These are phyloP conservation scores for Hartigia nigra DNA, from an alignment of 2,888 invertebrate genomes.

Conservation along the genomic window DNA sequence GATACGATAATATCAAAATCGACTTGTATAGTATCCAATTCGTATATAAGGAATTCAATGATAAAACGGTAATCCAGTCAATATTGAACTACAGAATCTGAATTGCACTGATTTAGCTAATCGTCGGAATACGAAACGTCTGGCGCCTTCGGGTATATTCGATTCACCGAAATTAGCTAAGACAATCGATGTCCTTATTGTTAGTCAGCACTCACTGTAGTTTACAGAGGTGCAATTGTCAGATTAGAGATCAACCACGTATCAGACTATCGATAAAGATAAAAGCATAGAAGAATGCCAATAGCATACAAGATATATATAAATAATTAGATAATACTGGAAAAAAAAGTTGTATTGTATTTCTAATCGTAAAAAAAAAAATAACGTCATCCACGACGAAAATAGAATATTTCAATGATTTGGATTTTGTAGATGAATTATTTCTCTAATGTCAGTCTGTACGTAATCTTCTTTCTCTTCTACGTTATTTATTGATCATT, in stretches of 20 bases:
- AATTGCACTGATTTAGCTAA: neutral
- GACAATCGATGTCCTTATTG: neutral
- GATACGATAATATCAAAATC: neutral
- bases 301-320: too few species aligned
- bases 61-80: neutral
- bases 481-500: neutral
- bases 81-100: neutral
- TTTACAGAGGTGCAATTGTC: neutral
- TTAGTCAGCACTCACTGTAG: neutral
- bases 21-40: neutral
- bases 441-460: neutral
- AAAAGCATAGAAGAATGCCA: neutral
- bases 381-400: too few species aligned
- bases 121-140: neutral
- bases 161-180: neutral
- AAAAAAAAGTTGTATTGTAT: too few species aligned
- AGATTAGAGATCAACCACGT: neutral
- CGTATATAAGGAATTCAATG: neutral
- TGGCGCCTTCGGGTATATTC: neutral
- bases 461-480: neutral
- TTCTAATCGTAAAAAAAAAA: too few species aligned
- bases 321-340: too few species aligned
- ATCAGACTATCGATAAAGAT: neutral
- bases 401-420: neutral
- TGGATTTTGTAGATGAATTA: neutral